A percentile compares a stretch with the other conserved stretches of the same genome.
Evolutionary conservation across 2,888 invertebrate species (phyloP).

Genomic region (Germaria angustata): DNA sequence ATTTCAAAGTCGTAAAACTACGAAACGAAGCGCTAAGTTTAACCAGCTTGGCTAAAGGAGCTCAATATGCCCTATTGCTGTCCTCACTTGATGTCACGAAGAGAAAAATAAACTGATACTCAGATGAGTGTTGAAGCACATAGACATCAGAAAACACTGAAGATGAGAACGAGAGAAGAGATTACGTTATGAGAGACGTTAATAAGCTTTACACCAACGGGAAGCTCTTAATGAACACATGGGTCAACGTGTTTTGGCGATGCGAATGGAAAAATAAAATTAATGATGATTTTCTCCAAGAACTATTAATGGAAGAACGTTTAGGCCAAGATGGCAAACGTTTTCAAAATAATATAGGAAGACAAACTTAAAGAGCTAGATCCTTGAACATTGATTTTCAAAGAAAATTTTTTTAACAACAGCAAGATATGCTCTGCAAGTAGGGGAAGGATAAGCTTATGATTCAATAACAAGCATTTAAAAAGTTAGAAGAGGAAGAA

Average conservation of each 20-base stretch:
- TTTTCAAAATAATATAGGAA: not conserved
- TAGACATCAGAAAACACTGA: not conserved
- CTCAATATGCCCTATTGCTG: too few relatives aligned
- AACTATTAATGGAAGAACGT: slow-evolving; percentile 37
- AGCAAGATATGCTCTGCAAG: not conserved
- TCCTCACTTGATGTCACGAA: too few relatives aligned
- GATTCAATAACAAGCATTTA: not conserved
- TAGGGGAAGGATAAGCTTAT: not conserved
- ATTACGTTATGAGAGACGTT: not conserved
- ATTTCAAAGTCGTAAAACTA: too few relatives aligned
- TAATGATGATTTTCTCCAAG: not conserved
- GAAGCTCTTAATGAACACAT: slow-evolving; percentile 27
- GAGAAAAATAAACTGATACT: too few relatives aligned
- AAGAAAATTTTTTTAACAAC: not conserved
- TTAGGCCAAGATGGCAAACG: slow-evolving; percentile 37
- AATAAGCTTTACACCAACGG: not conserved
- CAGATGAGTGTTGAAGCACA: not conserved
- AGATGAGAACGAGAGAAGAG: not conserved
- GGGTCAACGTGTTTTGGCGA: not conserved
- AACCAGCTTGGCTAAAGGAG: too few relatives aligned
- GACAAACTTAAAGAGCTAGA: not conserved
- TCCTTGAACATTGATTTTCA: not conserved
- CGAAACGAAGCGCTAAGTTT: too few relatives aligned
- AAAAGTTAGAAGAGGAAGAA: not conserved
- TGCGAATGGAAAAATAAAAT: slow-evolving; percentile 25